phyloP scores from a whole-genome alignment of 2,888 invertebrate species.

The Serrognathus titanus region DNA sequence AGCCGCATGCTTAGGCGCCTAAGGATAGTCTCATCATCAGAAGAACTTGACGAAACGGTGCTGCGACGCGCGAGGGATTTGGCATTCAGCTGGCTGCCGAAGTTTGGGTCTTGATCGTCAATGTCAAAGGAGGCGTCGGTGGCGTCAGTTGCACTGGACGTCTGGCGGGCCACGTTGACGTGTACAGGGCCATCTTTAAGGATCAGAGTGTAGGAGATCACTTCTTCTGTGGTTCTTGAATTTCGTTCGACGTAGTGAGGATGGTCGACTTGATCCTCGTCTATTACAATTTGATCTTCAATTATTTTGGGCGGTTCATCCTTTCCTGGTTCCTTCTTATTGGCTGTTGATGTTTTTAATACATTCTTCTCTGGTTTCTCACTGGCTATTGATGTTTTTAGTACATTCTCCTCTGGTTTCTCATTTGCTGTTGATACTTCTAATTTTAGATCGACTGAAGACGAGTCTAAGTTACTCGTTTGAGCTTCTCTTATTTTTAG shows the following conservation, averaged over 20 bases:
- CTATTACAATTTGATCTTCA: too few species aligned
- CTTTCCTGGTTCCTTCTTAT: not conserved
- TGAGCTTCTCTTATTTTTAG: too few species aligned
- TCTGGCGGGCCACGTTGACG: not conserved
- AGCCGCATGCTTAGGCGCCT: constrained; percentile 7
- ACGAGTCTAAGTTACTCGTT: too few species aligned
- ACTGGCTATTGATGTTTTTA: not conserved
- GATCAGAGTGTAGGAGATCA: not conserved
- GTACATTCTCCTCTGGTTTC: not conserved
- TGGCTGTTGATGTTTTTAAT: not conserved
- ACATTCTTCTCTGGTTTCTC: not conserved
- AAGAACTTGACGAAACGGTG: constrained; percentile 6
- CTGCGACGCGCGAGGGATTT: not conserved
- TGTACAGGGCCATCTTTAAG: not conserved
- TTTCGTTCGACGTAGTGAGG: not conserved
- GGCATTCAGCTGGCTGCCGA: constrained; percentile 8
- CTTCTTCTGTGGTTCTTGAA: not conserved
- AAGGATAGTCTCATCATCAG: constrained; percentile 11
- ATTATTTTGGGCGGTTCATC: too few species aligned
- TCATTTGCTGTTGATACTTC: not conserved
- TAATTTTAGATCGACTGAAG: too few species aligned
- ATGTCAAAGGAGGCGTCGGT: not conserved
- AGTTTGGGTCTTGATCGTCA: constrained; percentile 11
- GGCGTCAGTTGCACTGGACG: not conserved
- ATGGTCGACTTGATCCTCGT: too few species aligned